A percentile compares a stretch with the other conserved stretches of the same genome.
Evolutionary conservation across 2,113 vertebrate species (phyloP).

Genomic region (Fulmarus glacialis): DNA sequence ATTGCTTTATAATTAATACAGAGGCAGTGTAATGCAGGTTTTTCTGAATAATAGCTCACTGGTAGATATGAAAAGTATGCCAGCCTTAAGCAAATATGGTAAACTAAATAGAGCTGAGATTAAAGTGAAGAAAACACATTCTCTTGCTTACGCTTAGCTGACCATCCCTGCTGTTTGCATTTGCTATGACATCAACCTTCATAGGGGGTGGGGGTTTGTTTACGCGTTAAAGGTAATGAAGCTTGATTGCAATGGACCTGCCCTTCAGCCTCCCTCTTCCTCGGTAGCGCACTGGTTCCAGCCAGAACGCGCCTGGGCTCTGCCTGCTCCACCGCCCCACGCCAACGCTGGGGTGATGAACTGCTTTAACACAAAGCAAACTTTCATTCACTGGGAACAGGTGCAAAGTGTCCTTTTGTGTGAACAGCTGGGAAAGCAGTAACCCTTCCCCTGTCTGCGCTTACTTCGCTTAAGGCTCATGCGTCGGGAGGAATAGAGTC

Average conservation of each 20-base stretch:
- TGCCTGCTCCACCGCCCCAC: neutral
- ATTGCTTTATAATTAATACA: neutral
- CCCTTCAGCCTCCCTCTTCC: neutral
- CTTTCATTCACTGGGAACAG: slow-evolving; percentile 33
- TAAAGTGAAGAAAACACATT: slow-evolving; percentile 18
- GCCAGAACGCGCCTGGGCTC: neutral
- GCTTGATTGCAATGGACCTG: neutral
- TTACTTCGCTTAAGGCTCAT: neutral
- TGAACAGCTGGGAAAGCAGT: slow-evolving; percentile 27
- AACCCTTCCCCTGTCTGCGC: neutral
- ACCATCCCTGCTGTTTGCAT: slow-evolving; percentile 17
- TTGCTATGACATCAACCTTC: slow-evolving; percentile 45
- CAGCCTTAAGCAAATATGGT: neutral
- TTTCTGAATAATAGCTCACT: neutral
- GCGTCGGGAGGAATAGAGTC: neutral
- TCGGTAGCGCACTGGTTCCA: rapidly evolving
- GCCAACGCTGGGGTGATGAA: neutral
- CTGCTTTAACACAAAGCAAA: slow-evolving; percentile 46
- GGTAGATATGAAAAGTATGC: neutral
- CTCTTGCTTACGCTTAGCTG: neutral
- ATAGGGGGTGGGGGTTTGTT: slow-evolving; percentile 24
- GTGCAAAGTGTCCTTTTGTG: slow-evolving; percentile 43
- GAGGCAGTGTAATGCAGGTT: neutral
- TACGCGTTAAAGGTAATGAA: neutral
- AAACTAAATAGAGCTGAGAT: neutral